These are phyloP conservation scores for Agonopterix arenella DNA, from an alignment of 2,888 invertebrate species.

Conservation along the genomic window DNA sequence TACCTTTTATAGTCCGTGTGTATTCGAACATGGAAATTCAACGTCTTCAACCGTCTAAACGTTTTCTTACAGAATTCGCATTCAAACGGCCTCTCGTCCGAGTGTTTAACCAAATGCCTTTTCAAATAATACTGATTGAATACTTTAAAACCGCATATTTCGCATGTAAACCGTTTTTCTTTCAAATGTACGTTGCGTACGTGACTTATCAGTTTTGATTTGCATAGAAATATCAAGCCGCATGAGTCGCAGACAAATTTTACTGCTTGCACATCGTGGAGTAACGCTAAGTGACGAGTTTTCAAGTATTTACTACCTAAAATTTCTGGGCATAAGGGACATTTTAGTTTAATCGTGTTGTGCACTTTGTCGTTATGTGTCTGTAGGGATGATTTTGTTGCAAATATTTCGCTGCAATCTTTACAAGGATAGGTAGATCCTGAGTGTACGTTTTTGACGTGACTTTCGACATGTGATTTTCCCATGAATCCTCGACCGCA, in stretches of 20 bases:
- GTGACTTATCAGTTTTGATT: conserved; percentile 42
- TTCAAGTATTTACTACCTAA: conserved; percentile 42
- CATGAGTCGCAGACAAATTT: conserved; percentile 55
- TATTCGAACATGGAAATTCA: conserved; percentile 66
- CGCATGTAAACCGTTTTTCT: conserved; percentile 43
- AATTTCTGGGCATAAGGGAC: conserved; percentile 47
- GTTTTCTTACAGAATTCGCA: conserved; percentile 76
- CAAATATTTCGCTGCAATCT: conserved; percentile 30
- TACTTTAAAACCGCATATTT: conserved; percentile 53
- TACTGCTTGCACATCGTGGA: conserved; percentile 45
- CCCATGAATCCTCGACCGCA: conserved; percentile 53
- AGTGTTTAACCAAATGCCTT: conserved; percentile 74
- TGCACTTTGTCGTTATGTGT: conserved; percentile 18
- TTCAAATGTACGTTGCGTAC: conserved; percentile 51
- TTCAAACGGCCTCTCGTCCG: conserved; percentile 71
- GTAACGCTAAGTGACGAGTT: conserved; percentile 47
- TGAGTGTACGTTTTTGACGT: conserved; percentile 38
- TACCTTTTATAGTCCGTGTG: conserved; percentile 71
- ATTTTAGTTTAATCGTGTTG: conserved; percentile 22
- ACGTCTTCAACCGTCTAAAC: conserved; percentile 73
- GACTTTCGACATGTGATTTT: conserved; percentile 38
- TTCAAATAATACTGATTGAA: conserved; percentile 61
- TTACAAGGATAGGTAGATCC: conserved; percentile 22
- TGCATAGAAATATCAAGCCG: conserved; percentile 35
- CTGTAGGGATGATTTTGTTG: conserved; percentile 23